Base-by-base conservation (phyloP, 2,797 vertebrate species). In the Gymnopithys bicolor region DNA sequence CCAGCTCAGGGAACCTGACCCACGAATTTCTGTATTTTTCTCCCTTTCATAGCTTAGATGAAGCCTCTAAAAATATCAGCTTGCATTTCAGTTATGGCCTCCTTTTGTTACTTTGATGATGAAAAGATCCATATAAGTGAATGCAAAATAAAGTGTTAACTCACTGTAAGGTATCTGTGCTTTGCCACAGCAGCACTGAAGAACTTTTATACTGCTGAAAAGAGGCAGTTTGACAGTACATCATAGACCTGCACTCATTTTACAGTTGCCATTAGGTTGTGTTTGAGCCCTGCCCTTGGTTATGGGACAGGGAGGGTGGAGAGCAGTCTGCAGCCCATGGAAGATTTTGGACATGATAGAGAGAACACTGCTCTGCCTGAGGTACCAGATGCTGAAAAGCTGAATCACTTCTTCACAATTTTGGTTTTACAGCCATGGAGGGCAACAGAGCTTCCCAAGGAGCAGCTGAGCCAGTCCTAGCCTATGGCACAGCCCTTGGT, bases 331-430 rank as follows among this genome's bases (percentile, higher is more conserved):
- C 35, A 35, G 33, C 25, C 37, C 3, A 3, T 53, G 28, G 32
- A 79, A 75, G 49, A 86, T 48, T 0, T 0, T 0, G 0, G 37
- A 6, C 82, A 75, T 18, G 19, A 18, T 21, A 48, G 32, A 74
- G 21, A 58, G 22, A 35, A 55, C 25, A 35, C 23, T 33, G 12
- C 11, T 75, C 15, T 83, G 32, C 37, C 33, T 13, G 32, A 69
- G 43, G 27, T 64, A 55, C 10, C 27, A 11, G 32, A 21, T 64
- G 48, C 14, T 86, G 58, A 86, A 88, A 74, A 56, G 28, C 53
- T 84, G 48, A 66, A 70, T 71, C 43, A 24, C 63, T 32, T 60
- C 64, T n/a, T n/a, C n/a, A 75, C 51, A 58, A 24, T 53, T 67
- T 70, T 49, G 28, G 7, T 70, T 88, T 85, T 64, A 56, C 24